These are phyloP conservation scores for Drosophila funebris DNA, from an alignment of 1,140 invertebrate species.

Conservation along the genomic window DNA sequence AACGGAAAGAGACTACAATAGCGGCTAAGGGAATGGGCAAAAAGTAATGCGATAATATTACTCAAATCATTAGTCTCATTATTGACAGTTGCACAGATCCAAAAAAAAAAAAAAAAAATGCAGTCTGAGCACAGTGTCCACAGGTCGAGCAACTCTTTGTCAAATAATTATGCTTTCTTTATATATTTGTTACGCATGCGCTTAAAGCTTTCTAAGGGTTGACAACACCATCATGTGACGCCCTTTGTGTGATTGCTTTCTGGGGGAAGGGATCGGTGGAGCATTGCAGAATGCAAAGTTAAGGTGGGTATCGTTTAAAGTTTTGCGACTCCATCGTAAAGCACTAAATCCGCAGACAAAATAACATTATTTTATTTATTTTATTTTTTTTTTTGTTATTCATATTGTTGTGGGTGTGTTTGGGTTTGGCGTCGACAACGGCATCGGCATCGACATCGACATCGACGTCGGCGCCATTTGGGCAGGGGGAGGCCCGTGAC, in stretches of 20 bases:
- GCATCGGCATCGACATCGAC: slow-evolving; percentile 13
- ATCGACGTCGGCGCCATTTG: slow-evolving; percentile 29
- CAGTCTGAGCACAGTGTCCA: slow-evolving; percentile 17
- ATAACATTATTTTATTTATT: no score
- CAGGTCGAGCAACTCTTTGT: neutral
- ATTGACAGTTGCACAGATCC: slow-evolving; percentile 37
- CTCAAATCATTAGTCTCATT: slow-evolving; percentile 50
- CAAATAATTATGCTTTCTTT: neutral
- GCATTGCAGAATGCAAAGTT: neutral
- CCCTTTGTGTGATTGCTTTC: neutral
- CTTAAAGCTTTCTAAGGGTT: neutral
- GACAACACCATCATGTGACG: slow-evolving; percentile 11
- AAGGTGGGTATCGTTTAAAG: slow-evolving; percentile 44
- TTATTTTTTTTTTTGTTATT: slow-evolving; percentile 55
- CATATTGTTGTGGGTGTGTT: slow-evolving; percentile 49
- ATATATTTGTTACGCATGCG: slow-evolving; percentile 13
- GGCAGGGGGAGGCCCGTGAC: slow-evolving; percentile 10
- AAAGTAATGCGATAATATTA: slow-evolving; percentile 57
- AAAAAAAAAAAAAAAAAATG: no score
- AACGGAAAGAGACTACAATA: neutral
- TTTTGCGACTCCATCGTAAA: slow-evolving; percentile 67
- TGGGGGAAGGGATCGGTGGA: neutral
- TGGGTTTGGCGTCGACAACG: slow-evolving; percentile 37
- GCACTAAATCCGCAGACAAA: slow-evolving; percentile 77
- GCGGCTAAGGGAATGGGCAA: slow-evolving; percentile 18